Conservation (phyloP, 2,113 vertebrate species). For the Nesogale talazaci region DNA sequence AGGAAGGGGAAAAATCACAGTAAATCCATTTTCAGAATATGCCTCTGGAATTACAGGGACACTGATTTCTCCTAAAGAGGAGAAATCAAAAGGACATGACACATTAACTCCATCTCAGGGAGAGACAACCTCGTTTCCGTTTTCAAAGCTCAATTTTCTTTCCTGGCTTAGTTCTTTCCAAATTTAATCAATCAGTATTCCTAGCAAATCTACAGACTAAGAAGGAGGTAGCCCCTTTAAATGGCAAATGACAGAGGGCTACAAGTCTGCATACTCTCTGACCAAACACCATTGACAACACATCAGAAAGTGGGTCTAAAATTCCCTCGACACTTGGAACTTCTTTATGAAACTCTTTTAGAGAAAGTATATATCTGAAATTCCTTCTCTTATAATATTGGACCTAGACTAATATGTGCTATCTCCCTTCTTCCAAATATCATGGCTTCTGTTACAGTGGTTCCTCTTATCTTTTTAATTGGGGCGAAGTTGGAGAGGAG, state of each 20-base stretch:
- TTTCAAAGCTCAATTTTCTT: constrained; percentile 62
- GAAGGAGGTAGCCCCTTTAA: constrained; percentile 34
- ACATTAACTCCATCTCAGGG: constrained; percentile 63
- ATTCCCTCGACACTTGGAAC: neutral
- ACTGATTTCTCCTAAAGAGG: constrained; percentile 59
- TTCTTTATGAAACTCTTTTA: constrained; percentile 45
- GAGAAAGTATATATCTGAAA: constrained; percentile 37
- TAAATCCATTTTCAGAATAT: constrained; percentile 67
- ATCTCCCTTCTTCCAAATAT: neutral
- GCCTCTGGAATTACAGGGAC: constrained; percentile 68
- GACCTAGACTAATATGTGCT: neutral
- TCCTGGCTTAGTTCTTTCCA: constrained; percentile 50
- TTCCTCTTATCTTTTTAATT: neutral
- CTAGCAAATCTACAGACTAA: constrained; percentile 44
- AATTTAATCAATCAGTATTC: constrained; percentile 48
- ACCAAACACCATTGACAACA: constrained; percentile 7
- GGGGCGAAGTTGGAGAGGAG: no score
- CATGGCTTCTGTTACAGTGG: neutral
- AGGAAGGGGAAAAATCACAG: constrained; percentile 59
- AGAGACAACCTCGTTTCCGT: constrained; percentile 42
- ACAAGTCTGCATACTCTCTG: constrained; percentile 47
- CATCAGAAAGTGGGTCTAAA: constrained; percentile 55
- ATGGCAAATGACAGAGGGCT: constrained; percentile 28
- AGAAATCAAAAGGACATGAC: constrained; percentile 72
- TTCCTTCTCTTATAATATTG: constrained; percentile 56